Evolutionary conservation across 2,888 invertebrate species (phyloP), one percentile per base, ranked within the genome.

Genomic region (Pollenia amentaria): DNA sequence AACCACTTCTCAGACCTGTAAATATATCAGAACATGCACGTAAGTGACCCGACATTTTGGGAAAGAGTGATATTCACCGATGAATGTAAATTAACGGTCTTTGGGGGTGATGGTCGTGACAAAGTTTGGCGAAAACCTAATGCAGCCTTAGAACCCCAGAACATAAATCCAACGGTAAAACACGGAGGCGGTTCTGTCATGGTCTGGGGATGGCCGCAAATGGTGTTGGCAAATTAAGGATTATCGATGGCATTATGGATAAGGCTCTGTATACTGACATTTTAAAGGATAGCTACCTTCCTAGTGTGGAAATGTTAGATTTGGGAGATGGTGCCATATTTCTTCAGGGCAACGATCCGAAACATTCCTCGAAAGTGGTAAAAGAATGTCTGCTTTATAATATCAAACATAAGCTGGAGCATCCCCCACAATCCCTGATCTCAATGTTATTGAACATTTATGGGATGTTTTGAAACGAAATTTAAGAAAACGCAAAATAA

Each of bases 221-320:
- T 46, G 83, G 77, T 1, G 62, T 77, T 46, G 83, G 83, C 10
- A 77, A 62, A n/a, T n/a, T n/a, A n/a, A n/a, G n/a, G n/a, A n/a
- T n/a, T n/a, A n/a, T n/a, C 48, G 62, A 70, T 42, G 78, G 72
- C 6, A 72, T n/a, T 48, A 84, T 78, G 84, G 78, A 84, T 64
- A 77, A 60, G 44, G 40, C 44, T 60, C 12, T 60, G 38, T 12
- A n/a, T n/a, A n/a, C 12, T 51, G 51, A n/a, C 51, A 51, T 51
- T 51, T 51, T n/a, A 51, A 51, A 51, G 51, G 51, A 51, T 14
- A 51, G 12, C 14, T 51, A 51, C 51, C 51, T 51, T 12, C 51
- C 51, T 51, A 51, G 51, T 51, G 51, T 51, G n/a, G 14, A 51
- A 51, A 51, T 51, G 14, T 51, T 6, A 51, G n/a, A 51, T 51